Percentiles rank a stretch among this genome's conserved stretches.
Evolutionary conservation across 2,113 vertebrate genomes (phyloP).

Genomic region (Platichthys stellatus): DNA sequence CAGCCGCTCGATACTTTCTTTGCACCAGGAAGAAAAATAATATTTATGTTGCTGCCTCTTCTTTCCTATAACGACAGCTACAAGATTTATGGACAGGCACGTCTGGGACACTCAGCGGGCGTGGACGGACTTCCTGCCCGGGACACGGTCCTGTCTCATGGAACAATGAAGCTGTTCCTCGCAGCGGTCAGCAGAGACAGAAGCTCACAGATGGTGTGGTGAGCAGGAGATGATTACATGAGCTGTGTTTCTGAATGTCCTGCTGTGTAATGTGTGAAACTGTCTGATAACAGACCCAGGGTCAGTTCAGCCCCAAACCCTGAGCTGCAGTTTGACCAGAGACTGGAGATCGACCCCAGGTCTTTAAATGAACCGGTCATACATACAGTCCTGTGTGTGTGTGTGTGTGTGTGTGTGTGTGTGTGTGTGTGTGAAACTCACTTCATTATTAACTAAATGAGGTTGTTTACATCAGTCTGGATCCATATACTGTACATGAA

Average conservation of each 20-base stretch:
- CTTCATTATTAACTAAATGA: constrained; percentile 43
- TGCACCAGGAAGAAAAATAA: too few relatives aligned
- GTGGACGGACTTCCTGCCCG: too few relatives aligned
- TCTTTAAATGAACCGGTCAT: not conserved
- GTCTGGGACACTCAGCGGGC: too few relatives aligned
- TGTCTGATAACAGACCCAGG: constrained; percentile 44
- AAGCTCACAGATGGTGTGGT: not conserved
- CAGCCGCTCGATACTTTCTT: not conserved
- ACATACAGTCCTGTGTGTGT: not conserved
- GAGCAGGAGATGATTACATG: not conserved
- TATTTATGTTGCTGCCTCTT: not conserved
- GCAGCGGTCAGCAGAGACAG: too few relatives aligned
- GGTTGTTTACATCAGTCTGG: constrained; percentile 1
- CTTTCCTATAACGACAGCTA: not conserved
- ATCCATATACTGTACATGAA: not conserved
- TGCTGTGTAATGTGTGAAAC: constrained; percentile 1
- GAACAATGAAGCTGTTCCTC: not conserved
- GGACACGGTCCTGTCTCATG: too few relatives aligned
- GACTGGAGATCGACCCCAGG: constrained; percentile 28
- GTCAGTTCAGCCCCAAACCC: constrained; percentile 4
- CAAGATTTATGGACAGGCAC: not conserved
- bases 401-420: not conserved
- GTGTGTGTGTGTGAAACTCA: constrained; percentile 1
- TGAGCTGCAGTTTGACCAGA: constrained; percentile 28
- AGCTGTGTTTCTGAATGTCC: not conserved